Evolutionary conservation across 2,888 invertebrate genomes (phyloP), one percentile per base, ranked within the genome.

Genomic region (Eupeodes latifasciatus): DNA sequence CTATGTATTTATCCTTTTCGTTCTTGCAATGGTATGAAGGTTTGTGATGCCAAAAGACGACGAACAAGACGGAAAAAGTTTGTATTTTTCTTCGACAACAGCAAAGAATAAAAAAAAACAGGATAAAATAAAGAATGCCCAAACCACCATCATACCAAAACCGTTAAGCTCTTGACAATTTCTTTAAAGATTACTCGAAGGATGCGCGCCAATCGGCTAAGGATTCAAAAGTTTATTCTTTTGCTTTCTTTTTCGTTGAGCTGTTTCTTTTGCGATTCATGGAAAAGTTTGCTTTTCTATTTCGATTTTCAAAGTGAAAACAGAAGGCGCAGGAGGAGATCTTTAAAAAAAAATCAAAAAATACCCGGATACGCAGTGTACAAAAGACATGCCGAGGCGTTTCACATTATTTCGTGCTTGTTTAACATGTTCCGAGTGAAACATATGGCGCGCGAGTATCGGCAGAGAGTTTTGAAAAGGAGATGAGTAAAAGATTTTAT

Each of bases 131-230:
- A 53, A 67, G 62, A 75, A 62, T 75, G 16, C 53, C 74, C 62
- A 44, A 40, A 55, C 75, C 79, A 78, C 74, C 79, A 64, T 36
- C 64, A 27, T 19, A 72, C 77, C 69, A 16, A 55, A 77, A 88
- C 81, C 69, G 85, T 85, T 88, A 88, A 88, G 88, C 88, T 85
- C 88, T 85, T 88, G 88, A 88, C 88, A 88, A 88, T 88, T 88
- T 88, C 88, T 88, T 88, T 88, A 88, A 88, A 88, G 88, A 88
- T 88, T 88, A 88, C 88, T 85, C 81, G 81, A 85, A 81, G 81
- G 84, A 88, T 84, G 87, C 85, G 85, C 85, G 88, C 85, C 88
- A 88, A 88, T 88, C 88, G 88, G 85, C 85, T 88, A 85, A 88
- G 75, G 88, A 81, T 81, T 77, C 81, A 81, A 88, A 80, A 84